Percentiles rank a stretch among this genome's conserved stretches.
Conservation (phyloP, 1,140 invertebrate genomes). For the Papilio dardanus region DNA sequence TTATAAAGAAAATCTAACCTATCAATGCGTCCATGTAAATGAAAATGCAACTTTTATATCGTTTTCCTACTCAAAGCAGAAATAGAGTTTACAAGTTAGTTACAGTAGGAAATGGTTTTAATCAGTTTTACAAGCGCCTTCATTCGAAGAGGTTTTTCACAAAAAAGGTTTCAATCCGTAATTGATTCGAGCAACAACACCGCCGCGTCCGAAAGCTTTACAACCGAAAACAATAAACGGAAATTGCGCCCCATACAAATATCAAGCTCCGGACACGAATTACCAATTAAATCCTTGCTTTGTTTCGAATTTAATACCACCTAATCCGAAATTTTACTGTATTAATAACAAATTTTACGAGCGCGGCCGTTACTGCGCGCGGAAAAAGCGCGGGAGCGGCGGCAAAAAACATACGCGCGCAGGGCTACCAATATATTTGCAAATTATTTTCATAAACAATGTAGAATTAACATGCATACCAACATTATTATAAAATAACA, state of each 20-base stretch:
- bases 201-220: constrained; percentile 55
- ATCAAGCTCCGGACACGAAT: constrained; percentile 62
- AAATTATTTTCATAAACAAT: not conserved
- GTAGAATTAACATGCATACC: not conserved
- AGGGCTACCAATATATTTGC: not conserved
- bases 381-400: constrained; percentile 68
- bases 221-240: constrained; percentile 75
- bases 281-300: constrained; percentile 79
- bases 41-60: not conserved
- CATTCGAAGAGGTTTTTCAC: constrained; percentile 15
- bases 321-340: constrained; percentile 80
- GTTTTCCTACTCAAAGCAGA: not conserved
- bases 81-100: constrained; percentile 10
- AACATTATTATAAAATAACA: not conserved
- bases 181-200: constrained; percentile 46
- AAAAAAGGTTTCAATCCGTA: constrained; percentile 32
- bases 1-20: not conserved
- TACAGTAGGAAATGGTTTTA: not conserved
- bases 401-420: constrained; percentile 58
- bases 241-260: constrained; percentile 58
- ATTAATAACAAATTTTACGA: constrained; percentile 80
- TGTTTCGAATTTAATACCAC: constrained; percentile 79
- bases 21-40: not conserved
- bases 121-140: constrained; percentile 9
- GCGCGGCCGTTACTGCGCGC: constrained; percentile 44